Percentiles rank a stretch among this genome's conserved stretches.
Conservation (phyloP, 2,797 vertebrate genomes). For the Kryptopterus vitreolus region DNA sequence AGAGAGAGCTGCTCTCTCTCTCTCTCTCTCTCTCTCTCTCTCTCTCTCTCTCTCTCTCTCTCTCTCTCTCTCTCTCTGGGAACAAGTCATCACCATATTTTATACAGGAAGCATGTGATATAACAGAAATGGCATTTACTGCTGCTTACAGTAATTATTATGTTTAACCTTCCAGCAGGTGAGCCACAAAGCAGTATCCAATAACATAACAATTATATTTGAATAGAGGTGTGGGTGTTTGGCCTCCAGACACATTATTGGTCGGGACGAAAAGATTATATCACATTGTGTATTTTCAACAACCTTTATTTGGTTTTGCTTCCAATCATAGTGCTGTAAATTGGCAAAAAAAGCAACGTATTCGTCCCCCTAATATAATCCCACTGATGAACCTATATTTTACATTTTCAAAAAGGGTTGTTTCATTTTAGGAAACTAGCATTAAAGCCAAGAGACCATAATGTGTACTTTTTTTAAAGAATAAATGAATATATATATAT, state of each 20-base stretch:
- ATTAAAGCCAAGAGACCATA: slow-evolving; percentile 1
- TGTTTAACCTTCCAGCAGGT: slow-evolving; percentile 20
- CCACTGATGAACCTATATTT: slow-evolving; percentile 7
- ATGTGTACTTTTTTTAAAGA: neutral
- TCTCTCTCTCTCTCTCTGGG: neutral
- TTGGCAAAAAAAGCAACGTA: neutral
- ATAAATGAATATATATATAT: too few species aligned
- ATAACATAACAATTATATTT: slow-evolving; percentile 31
- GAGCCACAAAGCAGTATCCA: slow-evolving; percentile 33
- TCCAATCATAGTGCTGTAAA: slow-evolving; percentile 2
- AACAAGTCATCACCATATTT: neutral
- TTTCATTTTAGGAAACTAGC: slow-evolving; percentile 23
- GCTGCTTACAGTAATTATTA: slow-evolving; percentile 26
- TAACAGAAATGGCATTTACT: slow-evolving; percentile 3
- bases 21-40: too few species aligned
- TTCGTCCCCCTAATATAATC: slow-evolving; percentile 41
- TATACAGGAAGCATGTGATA: neutral
- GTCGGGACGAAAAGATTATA: slow-evolving; percentile 33
- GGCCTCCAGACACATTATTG: slow-evolving; percentile 42
- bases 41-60: too few species aligned
- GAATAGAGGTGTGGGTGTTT: slow-evolving; percentile 12
- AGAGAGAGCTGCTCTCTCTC: neutral
- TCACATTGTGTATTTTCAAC: neutral
- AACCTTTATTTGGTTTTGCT: neutral
- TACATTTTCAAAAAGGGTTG: slow-evolving; percentile 35